These are phyloP conservation scores for Psophia crepitans DNA, from an alignment of 2,113 vertebrate species.

Conservation along the genomic window DNA sequence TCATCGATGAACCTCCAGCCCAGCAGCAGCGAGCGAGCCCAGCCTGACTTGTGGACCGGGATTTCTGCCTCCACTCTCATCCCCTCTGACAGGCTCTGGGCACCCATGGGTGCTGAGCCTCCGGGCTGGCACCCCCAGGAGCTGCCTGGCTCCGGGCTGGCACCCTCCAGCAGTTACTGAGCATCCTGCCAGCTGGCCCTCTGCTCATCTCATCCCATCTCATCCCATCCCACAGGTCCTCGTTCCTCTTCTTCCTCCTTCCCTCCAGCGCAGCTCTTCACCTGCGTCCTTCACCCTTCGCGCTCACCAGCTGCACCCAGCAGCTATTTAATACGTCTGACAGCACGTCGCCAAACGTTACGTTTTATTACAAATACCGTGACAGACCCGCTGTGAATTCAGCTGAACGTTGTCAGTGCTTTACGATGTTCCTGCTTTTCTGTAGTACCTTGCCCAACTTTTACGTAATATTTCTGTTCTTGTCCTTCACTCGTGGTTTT, in stretches of 20 bases:
- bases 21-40: neutral
- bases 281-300: neutral
- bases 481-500: neutral
- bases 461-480: neutral
- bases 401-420: too few species aligned
- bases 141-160: rapidly evolving
- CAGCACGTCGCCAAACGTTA: neutral
- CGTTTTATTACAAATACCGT: neutral
- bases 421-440: neutral
- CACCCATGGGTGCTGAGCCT: neutral
- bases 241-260: neutral
- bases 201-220: neutral
- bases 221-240: too few species aligned
- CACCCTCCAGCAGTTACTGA: neutral
- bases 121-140: neutral
- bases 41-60: rapidly evolving
- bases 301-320: neutral
- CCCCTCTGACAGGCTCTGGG: neutral
- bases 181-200: neutral
- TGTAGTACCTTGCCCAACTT: neutral
- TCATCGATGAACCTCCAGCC: too few species aligned
- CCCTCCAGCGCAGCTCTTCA: rapidly evolving
- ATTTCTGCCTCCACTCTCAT: rapidly evolving
- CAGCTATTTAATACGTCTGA: neutral
- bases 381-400: too few species aligned